Conservation (phyloP, 2,888 invertebrate species). For the Caenorhabditis macrosperma region DNA sequence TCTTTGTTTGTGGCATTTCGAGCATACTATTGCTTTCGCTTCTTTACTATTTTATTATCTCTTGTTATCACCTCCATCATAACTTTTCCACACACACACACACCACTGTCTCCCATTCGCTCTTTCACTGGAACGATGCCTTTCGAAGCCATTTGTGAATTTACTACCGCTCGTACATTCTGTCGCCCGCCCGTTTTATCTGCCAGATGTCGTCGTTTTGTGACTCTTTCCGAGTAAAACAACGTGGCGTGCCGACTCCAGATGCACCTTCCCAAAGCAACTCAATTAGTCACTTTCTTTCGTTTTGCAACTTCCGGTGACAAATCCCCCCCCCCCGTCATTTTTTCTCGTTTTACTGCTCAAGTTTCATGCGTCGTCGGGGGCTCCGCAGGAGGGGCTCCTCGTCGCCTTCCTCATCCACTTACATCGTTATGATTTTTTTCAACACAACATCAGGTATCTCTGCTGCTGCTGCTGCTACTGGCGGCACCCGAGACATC, state of each 20-base stretch:
- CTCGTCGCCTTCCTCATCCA: conserved; percentile 29
- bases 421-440: conserved; percentile 58
- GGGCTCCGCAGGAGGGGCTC: conserved; percentile 24
- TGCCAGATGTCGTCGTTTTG: conserved; percentile 43
- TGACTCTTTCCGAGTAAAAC: conserved; percentile 5
- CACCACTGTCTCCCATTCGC: too few relatives aligned
- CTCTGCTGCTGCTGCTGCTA: conserved; percentile 28
- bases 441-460: conserved; percentile 24
- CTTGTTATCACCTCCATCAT: conserved; percentile 19
- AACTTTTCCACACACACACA: conserved; percentile 5
- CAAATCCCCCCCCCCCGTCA: conserved; percentile 38
- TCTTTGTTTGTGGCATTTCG: conserved; percentile 58
- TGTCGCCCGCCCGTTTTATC: conserved; percentile 33
- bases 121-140: neutral
- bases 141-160: neutral
- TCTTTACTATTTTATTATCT: conserved; percentile 50
- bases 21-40: conserved; percentile 56
- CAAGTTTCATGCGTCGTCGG: conserved; percentile 44
- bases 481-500: conserved; percentile 27
- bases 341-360: conserved; percentile 18
- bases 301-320: conserved; percentile 13
- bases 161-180: neutral
- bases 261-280: conserved; percentile 5
- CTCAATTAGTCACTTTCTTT: conserved; percentile 24
- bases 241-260: conserved; percentile 8